phyloP scores from a whole-genome alignment of 2,888 invertebrate species.

The Exephanes ischioxanthus region DNA sequence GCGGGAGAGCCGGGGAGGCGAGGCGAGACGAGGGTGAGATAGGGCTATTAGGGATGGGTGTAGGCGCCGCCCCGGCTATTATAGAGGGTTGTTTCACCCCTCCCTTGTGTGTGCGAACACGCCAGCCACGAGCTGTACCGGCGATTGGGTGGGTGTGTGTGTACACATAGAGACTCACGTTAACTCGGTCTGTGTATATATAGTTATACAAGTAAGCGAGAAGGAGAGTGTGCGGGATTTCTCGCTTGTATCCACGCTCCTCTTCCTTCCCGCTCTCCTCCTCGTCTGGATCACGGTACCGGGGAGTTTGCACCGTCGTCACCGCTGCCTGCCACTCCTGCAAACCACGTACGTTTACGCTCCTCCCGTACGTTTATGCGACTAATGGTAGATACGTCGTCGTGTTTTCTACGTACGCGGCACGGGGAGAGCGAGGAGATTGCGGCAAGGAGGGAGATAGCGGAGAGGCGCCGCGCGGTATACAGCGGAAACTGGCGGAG shows the following conservation, averaged over 20 bases:
- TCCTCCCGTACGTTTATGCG: constrained; percentile 46
- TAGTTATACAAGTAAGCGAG: constrained; percentile 26
- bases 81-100: constrained; percentile 83
- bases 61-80: constrained; percentile 85
- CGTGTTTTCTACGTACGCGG: constrained; percentile 46
- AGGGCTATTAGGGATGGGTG: constrained; percentile 84
- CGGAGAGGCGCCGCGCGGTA: constrained; percentile 31
- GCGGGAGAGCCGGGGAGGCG: constrained; percentile 70
- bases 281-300: background rate
- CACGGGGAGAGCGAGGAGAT: constrained; percentile 36
- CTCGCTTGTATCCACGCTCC: constrained; percentile 57
- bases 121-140: constrained; percentile 31
- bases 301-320: constrained; percentile 47
- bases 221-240: constrained; percentile 46
- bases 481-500: constrained; percentile 41
- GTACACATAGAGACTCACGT: constrained; percentile 21
- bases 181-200: background rate
- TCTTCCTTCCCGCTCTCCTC: constrained; percentile 15
- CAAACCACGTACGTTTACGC: constrained; percentile 62
- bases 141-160: constrained; percentile 5
- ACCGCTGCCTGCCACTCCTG: constrained; percentile 62
- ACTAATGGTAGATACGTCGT: constrained; percentile 29
- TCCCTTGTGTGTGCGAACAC: constrained; percentile 65
- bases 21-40: constrained; percentile 81
- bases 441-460: constrained; percentile 37